phyloP scores from a whole-genome alignment of 2,888 invertebrate genomes.

The Drosophila flavopinicola region DNA sequence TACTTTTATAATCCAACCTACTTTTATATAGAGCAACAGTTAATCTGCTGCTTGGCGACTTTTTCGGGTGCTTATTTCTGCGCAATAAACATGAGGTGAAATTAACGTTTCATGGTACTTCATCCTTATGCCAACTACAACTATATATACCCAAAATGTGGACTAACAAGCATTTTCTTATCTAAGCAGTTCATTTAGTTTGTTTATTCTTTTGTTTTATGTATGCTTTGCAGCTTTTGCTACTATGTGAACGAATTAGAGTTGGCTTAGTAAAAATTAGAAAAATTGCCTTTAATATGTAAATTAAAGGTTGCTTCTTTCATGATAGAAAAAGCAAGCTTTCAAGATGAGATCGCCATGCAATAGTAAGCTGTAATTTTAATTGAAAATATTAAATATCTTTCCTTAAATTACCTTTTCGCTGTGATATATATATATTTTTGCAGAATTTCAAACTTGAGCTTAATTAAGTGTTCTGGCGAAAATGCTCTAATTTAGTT shows the following conservation, averaged over 20 bases:
- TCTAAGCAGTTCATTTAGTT: constrained; percentile 4
- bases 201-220: constrained; percentile 5
- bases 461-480: constrained; percentile 3
- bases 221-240: neutral
- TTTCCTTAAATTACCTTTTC: neutral
- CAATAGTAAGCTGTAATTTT: too few species aligned
- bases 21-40: constrained; percentile 35
- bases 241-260: neutral
- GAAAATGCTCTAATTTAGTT: constrained; percentile 12
- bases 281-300: too few species aligned
- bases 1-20: constrained; percentile 31
- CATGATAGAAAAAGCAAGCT: too few species aligned
- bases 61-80: constrained; percentile 40
- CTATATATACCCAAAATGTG: neutral
- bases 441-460: constrained; percentile 5
- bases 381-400: neutral
- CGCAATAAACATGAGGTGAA: constrained; percentile 53
- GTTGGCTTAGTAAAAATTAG: too few species aligned
- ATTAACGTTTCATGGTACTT: constrained; percentile 57
- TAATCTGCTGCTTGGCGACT: constrained; percentile 50
- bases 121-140: constrained; percentile 26
- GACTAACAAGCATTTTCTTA: constrained; percentile 4
- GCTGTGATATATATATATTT: neutral
- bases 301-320: too few species aligned
- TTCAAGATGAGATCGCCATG: too few species aligned